A percentile compares a stretch with the other conserved stretches of the same genome.
Evolutionary conservation across 2,797 vertebrate genomes (phyloP).

Genomic region (Schizopygopsis pylzovi): DNA sequence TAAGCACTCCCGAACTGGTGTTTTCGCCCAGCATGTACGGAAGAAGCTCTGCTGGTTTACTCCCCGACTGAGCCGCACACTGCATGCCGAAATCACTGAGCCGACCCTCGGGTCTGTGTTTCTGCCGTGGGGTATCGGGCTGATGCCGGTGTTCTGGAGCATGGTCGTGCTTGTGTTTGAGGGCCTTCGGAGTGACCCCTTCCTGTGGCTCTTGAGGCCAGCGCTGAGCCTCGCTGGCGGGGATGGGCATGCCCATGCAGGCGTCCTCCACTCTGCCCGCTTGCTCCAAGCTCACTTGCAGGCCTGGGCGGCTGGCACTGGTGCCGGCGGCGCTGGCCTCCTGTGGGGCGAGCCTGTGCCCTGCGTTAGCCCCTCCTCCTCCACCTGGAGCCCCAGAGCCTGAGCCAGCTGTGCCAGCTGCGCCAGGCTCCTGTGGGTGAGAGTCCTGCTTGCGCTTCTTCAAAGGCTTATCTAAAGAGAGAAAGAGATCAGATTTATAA

Average conservation of each 20-base stretch:
- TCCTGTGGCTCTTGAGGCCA: conserved; percentile 82
- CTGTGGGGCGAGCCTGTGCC: conserved; percentile 91
- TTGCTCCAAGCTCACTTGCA: conserved; percentile 42
- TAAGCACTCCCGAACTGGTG: conserved; percentile 82
- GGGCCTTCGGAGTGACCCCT: conserved; percentile 77
- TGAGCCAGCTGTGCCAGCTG: conserved; percentile 76
- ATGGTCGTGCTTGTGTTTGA: conserved; percentile 70
- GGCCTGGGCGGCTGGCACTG: conserved; percentile 87
- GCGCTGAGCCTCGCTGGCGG: conserved; percentile 82
- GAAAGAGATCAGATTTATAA: not conserved
- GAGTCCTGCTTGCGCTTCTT: conserved; percentile 98
- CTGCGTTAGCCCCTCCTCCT: conserved; percentile 88
- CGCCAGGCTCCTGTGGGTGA: conserved; percentile 90
- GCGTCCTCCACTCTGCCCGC: conserved; percentile 85
- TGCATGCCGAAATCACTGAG: conserved; percentile 80
- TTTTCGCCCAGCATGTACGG: conserved; percentile 92
- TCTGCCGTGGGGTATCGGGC: conserved; percentile 81
- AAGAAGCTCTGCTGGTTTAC: conserved; percentile 88
- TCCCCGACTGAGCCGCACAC: conserved; percentile 78
- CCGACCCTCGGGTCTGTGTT: conserved; percentile 84
- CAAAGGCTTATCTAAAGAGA: conserved; percentile 90
- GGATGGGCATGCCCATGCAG: conserved; percentile 77
- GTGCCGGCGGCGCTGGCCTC: conserved; percentile 91
- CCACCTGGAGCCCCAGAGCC: conserved; percentile 79
- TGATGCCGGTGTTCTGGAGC: conserved; percentile 66